Percentiles rank a stretch among this genome's conserved stretches.
phyloP scores from a whole-genome alignment of 2,797 vertebrate species.

The Onychomys torridus region DNA sequence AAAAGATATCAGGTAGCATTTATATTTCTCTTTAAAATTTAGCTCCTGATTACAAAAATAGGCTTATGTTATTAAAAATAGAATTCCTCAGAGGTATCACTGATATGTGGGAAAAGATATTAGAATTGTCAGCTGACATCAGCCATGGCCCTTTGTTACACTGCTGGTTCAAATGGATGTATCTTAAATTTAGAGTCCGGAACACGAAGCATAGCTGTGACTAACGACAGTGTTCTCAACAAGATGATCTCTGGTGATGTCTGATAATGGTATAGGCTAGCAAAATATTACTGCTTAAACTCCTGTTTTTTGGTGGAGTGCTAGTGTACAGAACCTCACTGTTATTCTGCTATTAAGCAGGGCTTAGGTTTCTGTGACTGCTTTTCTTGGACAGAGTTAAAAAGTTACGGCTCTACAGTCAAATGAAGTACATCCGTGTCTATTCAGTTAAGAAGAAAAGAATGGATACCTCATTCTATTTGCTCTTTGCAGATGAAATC shows the following conservation, averaged over 20 bases:
- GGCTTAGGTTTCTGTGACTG: constrained; percentile 16
- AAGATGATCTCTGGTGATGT: constrained; percentile 49
- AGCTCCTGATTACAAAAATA: not conserved
- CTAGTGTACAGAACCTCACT: not conserved
- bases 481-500: constrained; percentile 69
- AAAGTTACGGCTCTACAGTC: not conserved
- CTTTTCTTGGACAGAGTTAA: not conserved
- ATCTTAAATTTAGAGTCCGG: constrained; percentile 28
- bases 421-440: constrained; percentile 33
- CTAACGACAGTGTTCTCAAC: constrained; percentile 42
- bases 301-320: not conserved
- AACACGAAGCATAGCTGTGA: constrained; percentile 13
- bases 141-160: constrained; percentile 1
- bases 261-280: not conserved
- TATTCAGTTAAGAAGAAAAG: constrained; percentile 46
- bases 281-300: constrained; percentile 30
- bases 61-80: constrained; percentile 53
- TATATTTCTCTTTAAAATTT: constrained; percentile 47
- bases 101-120: constrained; percentile 61
- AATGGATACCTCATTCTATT: constrained; percentile 53
- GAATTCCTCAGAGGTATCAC: constrained; percentile 11
- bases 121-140: constrained; percentile 2
- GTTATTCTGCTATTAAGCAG: not conserved
- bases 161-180: constrained; percentile 18
- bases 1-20: not conserved